Percentiles rank a stretch among this genome's conserved stretches.
Evolutionary conservation across 92 coral and sea anemone species (phyloP).

Genomic region (Phymanthus crucifer): DNA sequence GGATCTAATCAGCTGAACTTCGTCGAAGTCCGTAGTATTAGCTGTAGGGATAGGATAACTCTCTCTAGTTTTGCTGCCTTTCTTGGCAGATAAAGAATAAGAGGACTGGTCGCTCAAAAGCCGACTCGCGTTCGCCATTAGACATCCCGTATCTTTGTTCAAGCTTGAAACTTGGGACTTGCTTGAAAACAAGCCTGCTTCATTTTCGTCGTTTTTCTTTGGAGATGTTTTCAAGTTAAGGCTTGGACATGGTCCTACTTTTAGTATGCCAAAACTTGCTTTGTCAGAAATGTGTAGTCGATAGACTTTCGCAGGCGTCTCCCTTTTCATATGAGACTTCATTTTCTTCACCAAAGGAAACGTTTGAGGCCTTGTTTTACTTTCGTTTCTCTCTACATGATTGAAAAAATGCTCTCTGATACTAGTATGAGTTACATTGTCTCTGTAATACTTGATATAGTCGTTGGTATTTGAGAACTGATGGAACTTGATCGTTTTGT

Average conservation of each 20-base stretch:
- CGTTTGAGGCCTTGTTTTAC: not conserved
- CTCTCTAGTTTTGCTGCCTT: not conserved
- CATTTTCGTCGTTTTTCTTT: not conserved
- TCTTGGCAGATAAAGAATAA: not conserved
- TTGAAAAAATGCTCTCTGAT: conserved; percentile 49
- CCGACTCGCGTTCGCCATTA: not conserved
- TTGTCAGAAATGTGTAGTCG: conserved; percentile 8
- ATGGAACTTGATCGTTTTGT: conserved; percentile 56
- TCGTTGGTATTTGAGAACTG: conserved; percentile 56
- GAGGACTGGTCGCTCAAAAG: not conserved
- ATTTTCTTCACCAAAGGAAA: conserved; percentile 11
- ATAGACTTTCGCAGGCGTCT: conserved; percentile 14
- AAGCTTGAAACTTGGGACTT: too few relatives aligned
- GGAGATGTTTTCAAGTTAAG: conserved; percentile 11
- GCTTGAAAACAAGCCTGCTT: too few relatives aligned
- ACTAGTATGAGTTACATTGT: conserved; percentile 56
- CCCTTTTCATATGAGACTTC: conserved; percentile 2
- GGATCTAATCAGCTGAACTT: not conserved
- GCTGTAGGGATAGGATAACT: conserved; percentile 2
- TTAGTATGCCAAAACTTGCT: conserved; percentile 45
- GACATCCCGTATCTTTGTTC: not conserved
- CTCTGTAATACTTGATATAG: conserved; percentile 68
- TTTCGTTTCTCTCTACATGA: conserved; percentile 29
- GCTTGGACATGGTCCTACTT: conserved; percentile 70
- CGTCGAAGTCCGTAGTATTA: conserved; percentile 4